A percentile compares a stretch with the other conserved stretches of the same genome.
phyloP scores from a whole-genome alignment of 2,888 invertebrate species.

The Prosapia bicincta region DNA sequence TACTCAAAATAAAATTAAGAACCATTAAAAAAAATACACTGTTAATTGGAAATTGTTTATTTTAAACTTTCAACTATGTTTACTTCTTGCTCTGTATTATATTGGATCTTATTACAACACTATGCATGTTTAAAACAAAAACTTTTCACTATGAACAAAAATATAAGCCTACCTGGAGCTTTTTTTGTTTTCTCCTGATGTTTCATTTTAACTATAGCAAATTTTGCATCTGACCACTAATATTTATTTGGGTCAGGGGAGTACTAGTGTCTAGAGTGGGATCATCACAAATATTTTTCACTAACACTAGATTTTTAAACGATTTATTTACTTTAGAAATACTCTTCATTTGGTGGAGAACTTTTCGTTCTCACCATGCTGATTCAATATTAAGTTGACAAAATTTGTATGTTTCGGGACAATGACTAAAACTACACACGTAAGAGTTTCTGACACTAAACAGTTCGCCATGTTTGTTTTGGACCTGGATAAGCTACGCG shows the following conservation, averaged over 20 bases:
- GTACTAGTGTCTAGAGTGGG: not conserved
- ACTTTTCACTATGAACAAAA: too few relatives aligned
- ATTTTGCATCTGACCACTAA: not conserved
- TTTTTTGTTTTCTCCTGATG: not conserved
- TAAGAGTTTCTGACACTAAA: not conserved
- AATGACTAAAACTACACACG: not conserved
- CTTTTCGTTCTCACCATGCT: not conserved
- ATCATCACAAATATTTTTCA: not conserved
- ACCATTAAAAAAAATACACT: too few relatives aligned
- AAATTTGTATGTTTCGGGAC: not conserved
- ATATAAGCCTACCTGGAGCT: not conserved
- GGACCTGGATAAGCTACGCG: not conserved
- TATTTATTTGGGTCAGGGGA: not conserved
- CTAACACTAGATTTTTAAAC: not conserved
- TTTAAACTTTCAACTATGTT: too few relatives aligned
- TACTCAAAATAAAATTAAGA: too few relatives aligned
- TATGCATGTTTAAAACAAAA: too few relatives aligned
- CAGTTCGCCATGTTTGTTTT: not conserved
- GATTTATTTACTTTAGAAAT: not conserved
- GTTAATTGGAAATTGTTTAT: too few relatives aligned
- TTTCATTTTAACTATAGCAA: not conserved
- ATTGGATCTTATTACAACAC: too few relatives aligned
- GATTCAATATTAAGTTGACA: not conserved
- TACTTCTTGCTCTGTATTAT: too few relatives aligned
- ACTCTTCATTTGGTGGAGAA: not conserved